These are phyloP conservation scores for Sminthurides bifidus DNA, from an alignment of 1,140 invertebrate species.

Conservation along the genomic window DNA sequence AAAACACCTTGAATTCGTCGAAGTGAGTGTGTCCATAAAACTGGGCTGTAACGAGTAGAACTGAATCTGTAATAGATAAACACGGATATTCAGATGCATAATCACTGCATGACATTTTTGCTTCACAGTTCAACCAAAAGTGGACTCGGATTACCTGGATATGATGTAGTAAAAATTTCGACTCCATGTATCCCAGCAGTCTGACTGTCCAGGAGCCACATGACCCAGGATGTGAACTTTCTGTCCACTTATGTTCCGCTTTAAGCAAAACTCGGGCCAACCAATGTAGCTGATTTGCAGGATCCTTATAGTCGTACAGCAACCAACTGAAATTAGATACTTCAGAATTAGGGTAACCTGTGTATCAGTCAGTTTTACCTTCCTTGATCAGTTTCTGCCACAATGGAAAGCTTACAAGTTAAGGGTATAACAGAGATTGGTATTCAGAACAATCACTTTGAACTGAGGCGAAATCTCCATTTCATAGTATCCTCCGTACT, in stretches of 20 bases:
- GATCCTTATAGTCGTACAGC: slow-evolving; percentile 45
- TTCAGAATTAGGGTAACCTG: background rate
- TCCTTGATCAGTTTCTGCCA: background rate
- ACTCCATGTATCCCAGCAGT: slow-evolving; percentile 40
- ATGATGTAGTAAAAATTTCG: slow-evolving; percentile 38
- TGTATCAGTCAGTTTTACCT: background rate
- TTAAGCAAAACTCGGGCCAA: slow-evolving; percentile 11
- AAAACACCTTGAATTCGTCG: slow-evolving; percentile 38
- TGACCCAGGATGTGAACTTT: slow-evolving; percentile 35
- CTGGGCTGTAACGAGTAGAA: slow-evolving; percentile 18
- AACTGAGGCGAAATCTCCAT: slow-evolving; percentile 40
- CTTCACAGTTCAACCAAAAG: background rate
- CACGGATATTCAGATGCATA: background rate
- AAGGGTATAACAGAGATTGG: slow-evolving; percentile 42
- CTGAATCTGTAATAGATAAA: slow-evolving; percentile 9
- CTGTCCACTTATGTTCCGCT: slow-evolving; percentile 12
- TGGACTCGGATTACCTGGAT: slow-evolving; percentile 32
- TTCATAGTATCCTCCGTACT: slow-evolving; percentile 44
- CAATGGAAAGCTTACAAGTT: too few relatives aligned
- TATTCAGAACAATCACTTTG: slow-evolving; percentile 45
- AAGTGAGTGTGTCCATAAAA: slow-evolving; percentile 41
- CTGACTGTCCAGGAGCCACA: slow-evolving; percentile 25
- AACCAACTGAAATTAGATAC: slow-evolving; percentile 41
- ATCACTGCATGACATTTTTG: background rate
- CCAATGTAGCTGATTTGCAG: slow-evolving; percentile 23